Conservation (phyloP, 2,888 invertebrate species). For the Oscheius onirici region DNA sequence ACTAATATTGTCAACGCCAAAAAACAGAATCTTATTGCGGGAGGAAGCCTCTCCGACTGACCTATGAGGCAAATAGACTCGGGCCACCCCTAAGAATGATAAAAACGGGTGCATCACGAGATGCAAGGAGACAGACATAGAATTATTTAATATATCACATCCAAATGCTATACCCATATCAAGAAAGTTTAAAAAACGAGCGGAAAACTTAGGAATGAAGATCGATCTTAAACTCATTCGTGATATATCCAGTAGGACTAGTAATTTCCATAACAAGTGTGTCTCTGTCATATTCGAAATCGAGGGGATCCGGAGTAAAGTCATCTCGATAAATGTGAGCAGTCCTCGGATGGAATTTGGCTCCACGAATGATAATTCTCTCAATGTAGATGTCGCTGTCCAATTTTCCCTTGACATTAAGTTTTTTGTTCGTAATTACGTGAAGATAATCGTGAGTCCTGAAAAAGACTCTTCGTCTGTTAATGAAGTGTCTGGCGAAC, state of each 20-base stretch:
- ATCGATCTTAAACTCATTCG: conserved; percentile 71
- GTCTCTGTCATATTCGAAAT: conserved; percentile 57
- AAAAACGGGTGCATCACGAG: too few relatives aligned
- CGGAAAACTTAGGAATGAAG: conserved; percentile 51
- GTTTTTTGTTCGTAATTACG: conserved; percentile 68
- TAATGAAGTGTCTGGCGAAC: conserved; percentile 11
- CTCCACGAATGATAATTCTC: conserved; percentile 73
- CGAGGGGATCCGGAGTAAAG: conserved; percentile 57
- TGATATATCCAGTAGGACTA: conserved; percentile 73
- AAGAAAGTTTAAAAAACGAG: not conserved
- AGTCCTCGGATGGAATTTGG: conserved; percentile 72
- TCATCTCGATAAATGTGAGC: conserved; percentile 70
- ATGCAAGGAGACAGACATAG: not conserved
- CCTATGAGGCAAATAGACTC: too few relatives aligned
- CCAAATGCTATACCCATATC: conserved; percentile 17
- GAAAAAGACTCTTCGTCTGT: conserved; percentile 21
- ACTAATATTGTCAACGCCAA: too few relatives aligned
- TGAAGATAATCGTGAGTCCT: conserved; percentile 65
- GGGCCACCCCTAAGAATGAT: too few relatives aligned
- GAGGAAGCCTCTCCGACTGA: too few relatives aligned
- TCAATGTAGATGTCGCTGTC: conserved; percentile 74
- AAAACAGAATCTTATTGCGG: too few relatives aligned
- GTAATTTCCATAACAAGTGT: conserved; percentile 71
- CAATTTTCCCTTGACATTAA: conserved; percentile 68
- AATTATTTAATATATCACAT: conserved; percentile 23